Conservation (phyloP, 2,113 vertebrate genomes). For the Phalacrocorax brasilianus region DNA sequence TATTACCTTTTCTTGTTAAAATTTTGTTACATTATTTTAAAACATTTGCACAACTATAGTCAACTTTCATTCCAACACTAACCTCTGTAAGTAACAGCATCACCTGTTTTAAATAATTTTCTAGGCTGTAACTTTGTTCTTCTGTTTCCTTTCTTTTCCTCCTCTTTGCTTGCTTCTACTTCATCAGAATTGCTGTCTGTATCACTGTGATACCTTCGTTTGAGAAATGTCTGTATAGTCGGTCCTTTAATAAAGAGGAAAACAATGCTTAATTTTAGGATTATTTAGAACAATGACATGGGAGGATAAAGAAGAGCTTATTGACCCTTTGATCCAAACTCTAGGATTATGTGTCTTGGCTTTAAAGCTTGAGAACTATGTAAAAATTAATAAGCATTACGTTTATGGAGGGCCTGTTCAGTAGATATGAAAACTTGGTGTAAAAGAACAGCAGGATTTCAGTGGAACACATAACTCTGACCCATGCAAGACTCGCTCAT, state of each 20-base stretch:
- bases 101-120: conserved; percentile 61
- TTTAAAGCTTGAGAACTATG: not conserved
- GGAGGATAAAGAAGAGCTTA: not conserved
- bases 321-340: not conserved
- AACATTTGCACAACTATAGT: not conserved
- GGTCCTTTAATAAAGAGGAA: conserved; percentile 54
- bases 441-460: not conserved
- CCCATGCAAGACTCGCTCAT: not conserved
- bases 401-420: not conserved
- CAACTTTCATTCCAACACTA: not conserved
- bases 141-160: conserved; percentile 14
- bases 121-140: conserved; percentile 47
- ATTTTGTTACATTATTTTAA: not conserved
- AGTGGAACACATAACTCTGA: not conserved
- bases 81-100: conserved; percentile 52
- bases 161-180: not conserved
- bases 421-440: not conserved
- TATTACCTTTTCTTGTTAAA: not conserved
- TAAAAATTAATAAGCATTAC: not conserved
- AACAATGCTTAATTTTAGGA: not conserved
- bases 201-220: conserved; percentile 48
- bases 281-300: not conserved
- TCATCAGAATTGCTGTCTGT: conserved; percentile 49
- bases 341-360: not conserved
- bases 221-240: not conserved